Evolutionary conservation across 2,113 vertebrate species (phyloP).

Genomic region (Pavo muticus): DNA sequence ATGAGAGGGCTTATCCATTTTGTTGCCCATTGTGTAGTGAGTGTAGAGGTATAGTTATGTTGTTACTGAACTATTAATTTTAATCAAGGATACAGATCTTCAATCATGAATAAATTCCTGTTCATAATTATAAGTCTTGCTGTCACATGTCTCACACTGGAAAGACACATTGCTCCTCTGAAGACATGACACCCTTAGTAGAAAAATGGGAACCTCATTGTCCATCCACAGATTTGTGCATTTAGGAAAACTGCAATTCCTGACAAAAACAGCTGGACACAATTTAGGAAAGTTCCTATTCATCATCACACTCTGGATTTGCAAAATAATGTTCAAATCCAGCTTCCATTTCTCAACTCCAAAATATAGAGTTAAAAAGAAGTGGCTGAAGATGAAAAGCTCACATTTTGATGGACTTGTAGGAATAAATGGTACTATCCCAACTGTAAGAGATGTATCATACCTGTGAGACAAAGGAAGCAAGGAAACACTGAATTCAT

Average conservation of each 20-base stretch:
- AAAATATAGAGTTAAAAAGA: background rate
- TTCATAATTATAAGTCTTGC: background rate
- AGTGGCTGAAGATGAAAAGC: background rate
- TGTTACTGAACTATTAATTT: background rate
- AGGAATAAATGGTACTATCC: background rate
- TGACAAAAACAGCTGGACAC: slow-evolving; percentile 1
- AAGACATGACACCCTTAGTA: background rate
- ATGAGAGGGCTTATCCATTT: background rate
- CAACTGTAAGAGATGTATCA: background rate
- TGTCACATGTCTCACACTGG: background rate
- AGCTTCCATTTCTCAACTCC: background rate
- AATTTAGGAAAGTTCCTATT: slow-evolving; percentile 1
- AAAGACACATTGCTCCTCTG: background rate
- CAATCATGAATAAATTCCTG: background rate
- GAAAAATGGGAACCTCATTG: background rate
- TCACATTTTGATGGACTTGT: background rate
- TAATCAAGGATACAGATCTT: background rate
- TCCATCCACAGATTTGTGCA: background rate
- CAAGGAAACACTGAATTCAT: background rate
- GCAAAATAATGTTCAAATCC: slow-evolving; percentile 24
- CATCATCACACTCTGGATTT: background rate
- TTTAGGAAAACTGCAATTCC: background rate
- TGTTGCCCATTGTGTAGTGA: background rate
- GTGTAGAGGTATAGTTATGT: background rate
- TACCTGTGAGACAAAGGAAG: background rate